Evolutionary conservation across 2,113 vertebrate genomes (phyloP), one percentile per base, ranked within the genome.

Genomic region (Amphilophus citrinellus): DNA sequence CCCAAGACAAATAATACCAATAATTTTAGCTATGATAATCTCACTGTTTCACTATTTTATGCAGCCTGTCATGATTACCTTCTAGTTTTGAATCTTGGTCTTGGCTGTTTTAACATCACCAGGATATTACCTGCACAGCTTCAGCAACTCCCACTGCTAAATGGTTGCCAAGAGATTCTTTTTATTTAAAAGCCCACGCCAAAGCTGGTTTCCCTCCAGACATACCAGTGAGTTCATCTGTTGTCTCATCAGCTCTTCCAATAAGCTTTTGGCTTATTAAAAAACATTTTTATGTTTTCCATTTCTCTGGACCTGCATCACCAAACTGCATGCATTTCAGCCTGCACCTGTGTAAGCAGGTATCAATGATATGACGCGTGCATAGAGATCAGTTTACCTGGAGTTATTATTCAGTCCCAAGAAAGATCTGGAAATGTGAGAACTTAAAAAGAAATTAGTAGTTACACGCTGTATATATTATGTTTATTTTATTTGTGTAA

Each of bases 241-340:
- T 77, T 71, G 15, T 65, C 20, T 62, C 61, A 37, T 82, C 79
- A 83, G 3, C 18, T 24, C 30, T 79, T 44, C 18, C 32, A 71
- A 7, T 17, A 73, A 18, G 11, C 2, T 2, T 76, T 39, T 62
- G 44, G 44, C 32, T 66, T 60, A 42, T 8, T 61, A 50, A 68
- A 37, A 66, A 50, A 32, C 0, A 13, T 13, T 50, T 50, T 73
- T 73, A 53, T 73, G 6, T 20, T 71, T 71, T 53, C 17, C 24
- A 71, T 50, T 50, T 50, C 44, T 53, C 30, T 30, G 15, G 0
- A 20, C 18, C 5, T 71, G 42, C 5, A 71, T 53, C 66, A 53
- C 44, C 44, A 73, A 73, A 73, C 24, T 73, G 44, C 14, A 11
- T 50, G 47, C 14, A 53, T 71, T 4, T 44, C 3, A 53, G 0